Evolutionary conservation across 2,888 invertebrate genomes (phyloP), one percentile per base, ranked within the genome.

Genomic region (Drosophila longiperda): DNA sequence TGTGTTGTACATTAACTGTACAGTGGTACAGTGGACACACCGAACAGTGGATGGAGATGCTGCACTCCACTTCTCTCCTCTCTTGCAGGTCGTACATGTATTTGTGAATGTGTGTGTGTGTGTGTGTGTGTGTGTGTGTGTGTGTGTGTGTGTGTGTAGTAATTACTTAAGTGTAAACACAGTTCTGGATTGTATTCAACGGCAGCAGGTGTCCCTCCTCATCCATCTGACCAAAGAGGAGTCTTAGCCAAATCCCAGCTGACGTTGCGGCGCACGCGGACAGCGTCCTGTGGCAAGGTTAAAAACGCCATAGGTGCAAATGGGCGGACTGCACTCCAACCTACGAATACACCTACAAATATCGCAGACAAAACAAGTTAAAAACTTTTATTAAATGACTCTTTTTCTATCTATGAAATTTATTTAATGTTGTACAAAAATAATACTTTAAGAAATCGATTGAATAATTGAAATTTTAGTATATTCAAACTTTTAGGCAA

Each of bases 251-350:
- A 79, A 87, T 63, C 87, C 84, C 58, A 81, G 75, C 49, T 86
- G 82, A 12, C 74, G 78, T 9, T 63, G 80, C 32, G 58, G 38
- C 3, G 74, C 70, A 11, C 83, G 90, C n/a, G 93, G 93, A 69
- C 93, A 93, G n/a, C 93, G 91, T n/a, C 93, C 93, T 17, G 74
- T 80, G 50, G 81, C 82, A 34, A 58, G 72, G 66, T 78, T 91
- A 49, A 92, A 93, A 3, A 78, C 63, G 34, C 93, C 93, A 59
- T 87, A 90, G 55, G 88, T 92, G 75, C 92, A 93, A 33, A 84
- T 88, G 17, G 93, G 93, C 20, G 80, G 76, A 68, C 80, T 90
- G 73, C 92, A 92, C 20, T 84, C 86, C n/a, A 84, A 80, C 20
- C 78, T 83, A n/a, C 78, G 79, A 29, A 93, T 91, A 72, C 93